Evolutionary conservation across 1,140 invertebrate species (phyloP).

Genomic region (Cepaea nemoralis): DNA sequence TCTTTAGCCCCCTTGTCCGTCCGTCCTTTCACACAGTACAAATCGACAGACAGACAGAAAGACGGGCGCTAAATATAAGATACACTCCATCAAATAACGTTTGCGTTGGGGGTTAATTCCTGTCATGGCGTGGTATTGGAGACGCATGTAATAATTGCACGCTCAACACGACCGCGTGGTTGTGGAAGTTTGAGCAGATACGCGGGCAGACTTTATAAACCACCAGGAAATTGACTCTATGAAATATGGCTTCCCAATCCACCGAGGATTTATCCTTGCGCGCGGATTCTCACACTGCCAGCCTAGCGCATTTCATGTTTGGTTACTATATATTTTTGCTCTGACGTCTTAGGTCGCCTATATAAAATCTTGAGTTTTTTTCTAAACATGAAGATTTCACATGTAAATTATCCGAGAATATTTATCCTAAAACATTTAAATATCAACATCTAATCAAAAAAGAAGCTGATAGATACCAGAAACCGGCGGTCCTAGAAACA

Average conservation of each 20-base stretch:
- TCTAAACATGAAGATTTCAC: no score
- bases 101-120: not conserved
- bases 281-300: not conserved
- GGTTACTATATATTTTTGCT: no score
- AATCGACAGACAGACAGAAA: not conserved
- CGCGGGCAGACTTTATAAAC: not conserved
- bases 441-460: no score
- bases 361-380: no score
- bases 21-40: not conserved
- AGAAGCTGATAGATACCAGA: no score
- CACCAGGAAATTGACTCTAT: conserved; percentile 8
- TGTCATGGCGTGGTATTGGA: not conserved
- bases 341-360: no score
- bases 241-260: not conserved
- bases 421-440: no score
- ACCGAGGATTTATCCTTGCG: not conserved
- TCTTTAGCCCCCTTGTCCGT: no score
- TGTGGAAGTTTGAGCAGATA: not conserved
- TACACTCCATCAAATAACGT: not conserved
- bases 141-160: not conserved
- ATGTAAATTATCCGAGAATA: no score
- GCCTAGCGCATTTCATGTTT: no score
- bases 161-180: not conserved
- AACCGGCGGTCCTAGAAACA: no score
- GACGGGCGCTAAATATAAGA: not conserved